Percentiles rank a stretch among this genome's conserved stretches.
Evolutionary conservation across 2,888 invertebrate species (phyloP).

Genomic region (Conistra vaccinii): DNA sequence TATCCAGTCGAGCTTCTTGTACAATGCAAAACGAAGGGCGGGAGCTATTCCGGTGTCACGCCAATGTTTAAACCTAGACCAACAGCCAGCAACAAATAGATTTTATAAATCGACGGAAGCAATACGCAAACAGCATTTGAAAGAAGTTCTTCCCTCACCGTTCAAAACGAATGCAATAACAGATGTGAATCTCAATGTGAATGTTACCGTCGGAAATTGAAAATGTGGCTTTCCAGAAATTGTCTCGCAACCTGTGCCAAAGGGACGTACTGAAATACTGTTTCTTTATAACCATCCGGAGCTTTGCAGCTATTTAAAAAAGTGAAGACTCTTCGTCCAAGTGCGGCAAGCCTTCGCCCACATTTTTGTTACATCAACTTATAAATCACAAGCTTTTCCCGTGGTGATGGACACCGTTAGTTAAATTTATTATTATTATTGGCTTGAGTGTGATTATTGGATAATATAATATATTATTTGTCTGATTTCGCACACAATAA

Average conservation of each 20-base stretch:
- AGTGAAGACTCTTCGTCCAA: conserved; percentile 17
- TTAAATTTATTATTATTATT: background rate
- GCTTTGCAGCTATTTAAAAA: conserved; percentile 8
- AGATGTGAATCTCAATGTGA: too few relatives aligned
- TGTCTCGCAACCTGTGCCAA: background rate
- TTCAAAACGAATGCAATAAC: background rate
- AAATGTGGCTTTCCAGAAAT: background rate
- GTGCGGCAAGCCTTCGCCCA: background rate
- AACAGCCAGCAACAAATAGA: background rate
- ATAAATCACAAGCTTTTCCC: background rate
- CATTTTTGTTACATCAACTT: conserved; percentile 2
- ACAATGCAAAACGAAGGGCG: background rate
- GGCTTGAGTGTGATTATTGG: background rate
- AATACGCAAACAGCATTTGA: background rate
- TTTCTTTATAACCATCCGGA: background rate
- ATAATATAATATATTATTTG: background rate
- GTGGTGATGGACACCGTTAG: background rate
- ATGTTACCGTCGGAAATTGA: background rate
- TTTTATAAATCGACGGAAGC: background rate
- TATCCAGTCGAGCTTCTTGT: background rate
- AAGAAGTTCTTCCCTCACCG: background rate
- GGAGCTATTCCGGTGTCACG: background rate
- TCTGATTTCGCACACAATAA: background rate
- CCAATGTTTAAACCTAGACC: background rate
- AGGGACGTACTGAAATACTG: background rate